Percentiles rank a stretch among this genome's conserved stretches.
phyloP scores from a whole-genome alignment of 2,797 vertebrate species.

The Syncerus caffer region DNA sequence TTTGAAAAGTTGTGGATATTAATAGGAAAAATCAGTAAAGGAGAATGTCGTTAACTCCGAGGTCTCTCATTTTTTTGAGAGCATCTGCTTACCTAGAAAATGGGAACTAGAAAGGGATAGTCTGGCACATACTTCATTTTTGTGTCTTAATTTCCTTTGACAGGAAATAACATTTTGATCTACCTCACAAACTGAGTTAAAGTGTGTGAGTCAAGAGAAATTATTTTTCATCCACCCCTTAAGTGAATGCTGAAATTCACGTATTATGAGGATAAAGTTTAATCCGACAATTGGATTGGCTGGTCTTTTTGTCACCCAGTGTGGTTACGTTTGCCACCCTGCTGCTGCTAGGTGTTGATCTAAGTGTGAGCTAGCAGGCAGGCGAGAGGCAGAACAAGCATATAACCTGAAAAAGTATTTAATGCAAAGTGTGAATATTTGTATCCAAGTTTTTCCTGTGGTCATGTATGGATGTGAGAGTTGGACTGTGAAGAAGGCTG shows the following conservation, averaged over 20 bases:
- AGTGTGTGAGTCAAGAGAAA: not conserved
- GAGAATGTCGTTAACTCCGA: not conserved
- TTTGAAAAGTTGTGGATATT: not conserved
- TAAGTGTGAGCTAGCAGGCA: not conserved
- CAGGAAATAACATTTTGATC: not conserved
- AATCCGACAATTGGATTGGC: not conserved
- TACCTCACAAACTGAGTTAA: not conserved
- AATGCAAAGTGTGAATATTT: not conserved
- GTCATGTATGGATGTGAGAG: too few relatives aligned
- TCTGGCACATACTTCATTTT: not conserved
- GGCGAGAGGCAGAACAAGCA: not conserved
- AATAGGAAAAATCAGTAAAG: not conserved
- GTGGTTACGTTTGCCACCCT: not conserved
- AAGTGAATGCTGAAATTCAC: not conserved
- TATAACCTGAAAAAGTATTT: not conserved
- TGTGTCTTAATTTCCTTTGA: not conserved
- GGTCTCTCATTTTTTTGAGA: not conserved
- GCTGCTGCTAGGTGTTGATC: not conserved
- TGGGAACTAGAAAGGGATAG: not conserved
- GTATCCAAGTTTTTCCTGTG: not conserved
- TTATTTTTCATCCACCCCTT: not conserved
- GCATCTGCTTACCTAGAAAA: not conserved
- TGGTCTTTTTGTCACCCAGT: not conserved
- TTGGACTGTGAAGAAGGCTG: too few relatives aligned
- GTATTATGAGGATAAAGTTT: not conserved